Evolutionary conservation across 2,113 vertebrate species (phyloP), one percentile per base, ranked within the genome.

Genomic region (Melanostigma gelatinosum): DNA sequence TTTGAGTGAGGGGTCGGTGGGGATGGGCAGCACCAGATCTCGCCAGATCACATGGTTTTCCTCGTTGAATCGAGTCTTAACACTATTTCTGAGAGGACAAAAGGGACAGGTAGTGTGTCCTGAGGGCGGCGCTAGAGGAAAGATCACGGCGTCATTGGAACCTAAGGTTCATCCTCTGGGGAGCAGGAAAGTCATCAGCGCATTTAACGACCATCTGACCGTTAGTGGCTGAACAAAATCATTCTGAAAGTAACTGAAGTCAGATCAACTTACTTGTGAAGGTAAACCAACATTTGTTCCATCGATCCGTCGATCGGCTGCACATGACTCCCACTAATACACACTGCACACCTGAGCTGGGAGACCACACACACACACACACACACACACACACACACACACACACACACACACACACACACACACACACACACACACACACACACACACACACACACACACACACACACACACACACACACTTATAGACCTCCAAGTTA

Each of bases 11-110:
- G 87, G 88, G 73, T 95, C 90, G 1, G 80, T 81, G 22, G 93
- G 93, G 34, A 95, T 88, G 9, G 95, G 95, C 68, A 95, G 77
- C 27, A 94, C 12, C 70, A 95, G 57, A 71, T 94, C 88, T 8
- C 80, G 60, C 72, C 80, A 90, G 55, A 95, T 94, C 11, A 71
- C 4, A 12, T 91, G 67, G 2, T 91, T 58, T 4, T 94, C 60
- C 34, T 95, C 88, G 22, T 63, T 90, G 29, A 87, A 46, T 3
- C 76, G 83, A 10, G 34, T 83, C 34, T 94, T 95, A 0, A 2
- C 40, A 0, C 0, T 0, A 3, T 94, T 92, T 52, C 95, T 95
- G 55, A 61, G 55, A 3, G 10, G 48, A 83, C 0, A 63, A n/a
- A 61, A 71, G 55, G n/a, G 10, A n/a, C 4, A 32, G 32, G 4